These are phyloP conservation scores for Blastobasis lacticolella DNA, from an alignment of 2,888 invertebrate species.

Conservation along the genomic window DNA sequence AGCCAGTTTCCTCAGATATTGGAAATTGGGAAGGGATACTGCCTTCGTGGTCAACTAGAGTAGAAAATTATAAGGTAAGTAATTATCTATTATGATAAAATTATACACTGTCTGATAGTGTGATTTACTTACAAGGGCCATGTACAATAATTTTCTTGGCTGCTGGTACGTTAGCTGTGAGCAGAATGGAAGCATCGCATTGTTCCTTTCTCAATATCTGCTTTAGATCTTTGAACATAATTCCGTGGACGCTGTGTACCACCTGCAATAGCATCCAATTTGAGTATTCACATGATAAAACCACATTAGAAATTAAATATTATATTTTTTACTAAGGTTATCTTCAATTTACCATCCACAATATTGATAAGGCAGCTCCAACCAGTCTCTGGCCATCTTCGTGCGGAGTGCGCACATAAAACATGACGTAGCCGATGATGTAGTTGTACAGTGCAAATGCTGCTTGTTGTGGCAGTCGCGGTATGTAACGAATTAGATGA, in stretches of 20 bases:
- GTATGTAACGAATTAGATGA: constrained; percentile 93
- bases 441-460: constrained; percentile 99
- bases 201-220: constrained; percentile 99
- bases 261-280: constrained; percentile 72
- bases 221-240: constrained; percentile 99
- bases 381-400: constrained; percentile 96
- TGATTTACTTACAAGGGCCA: constrained; percentile 74
- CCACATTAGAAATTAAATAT: not conserved
- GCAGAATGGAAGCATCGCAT: constrained; percentile 96
- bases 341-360: constrained; percentile 89
- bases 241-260: constrained; percentile 98
- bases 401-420: constrained; percentile 96
- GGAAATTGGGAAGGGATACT: constrained; percentile 99
- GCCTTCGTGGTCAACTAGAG: constrained; percentile 86
- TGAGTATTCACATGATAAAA: not conserved
- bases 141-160: constrained; percentile 99
- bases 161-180: constrained; percentile 99
- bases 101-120: not conserved
- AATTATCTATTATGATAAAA: not conserved
- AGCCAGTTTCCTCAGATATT: constrained; percentile 98
- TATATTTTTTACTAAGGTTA: not conserved
- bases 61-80: not conserved
- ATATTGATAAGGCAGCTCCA: constrained; percentile 93
- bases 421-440: constrained; percentile 99
- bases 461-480: constrained; percentile 95